Base-by-base conservation (phyloP, 2,113 vertebrate genomes). In the Sardina pilchardus region DNA sequence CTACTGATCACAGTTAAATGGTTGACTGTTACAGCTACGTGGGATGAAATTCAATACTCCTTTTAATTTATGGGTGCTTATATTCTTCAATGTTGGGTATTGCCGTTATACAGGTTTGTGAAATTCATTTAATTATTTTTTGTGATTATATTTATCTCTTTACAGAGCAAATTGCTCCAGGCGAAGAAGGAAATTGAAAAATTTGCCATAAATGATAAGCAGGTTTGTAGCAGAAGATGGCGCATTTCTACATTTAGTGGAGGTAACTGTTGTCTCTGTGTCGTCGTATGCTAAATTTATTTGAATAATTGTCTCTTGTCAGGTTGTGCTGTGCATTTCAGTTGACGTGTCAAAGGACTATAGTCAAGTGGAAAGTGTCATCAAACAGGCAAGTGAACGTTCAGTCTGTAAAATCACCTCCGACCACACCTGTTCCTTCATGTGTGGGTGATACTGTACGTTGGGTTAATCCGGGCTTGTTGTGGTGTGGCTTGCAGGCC, bases 131-230 rank as follows among this genome's bases (percentile, higher is more conserved):
- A 9, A 50, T 34, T 84, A 50, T 19, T 80, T 7, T 75, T 24
- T 84, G 16, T 53, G n/a, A 19, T 17, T 42, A 48, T 30, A 44
- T 59, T 71, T 83, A 82, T 80, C 86, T 78, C 59, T 47, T 89
- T 91, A 84, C 85, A 99, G 98, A 96, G 92, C 84, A 98, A 97
- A 92, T 92, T 99, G 91, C 91, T 99, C 86, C 97, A 98, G 90
- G 97, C 98, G 0, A 99, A 99, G 94, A 98, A 97, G 90, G 98
- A 99, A 90, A 97, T 99, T 90, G 98, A 99, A 85, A 97, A 97
- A 84, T 96, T 95, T 90, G 97, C 96, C 12, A 94, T 99, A 90
- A 99, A 99, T 89, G 97, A 99, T 88, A 99, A 99, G 85, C 98
- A 99, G 96, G 98, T 99, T 94, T 81, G 90, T 82, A 21, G 8